phyloP scores from a whole-genome alignment of 2,888 invertebrate genomes.

The Epinotia bilunana region DNA sequence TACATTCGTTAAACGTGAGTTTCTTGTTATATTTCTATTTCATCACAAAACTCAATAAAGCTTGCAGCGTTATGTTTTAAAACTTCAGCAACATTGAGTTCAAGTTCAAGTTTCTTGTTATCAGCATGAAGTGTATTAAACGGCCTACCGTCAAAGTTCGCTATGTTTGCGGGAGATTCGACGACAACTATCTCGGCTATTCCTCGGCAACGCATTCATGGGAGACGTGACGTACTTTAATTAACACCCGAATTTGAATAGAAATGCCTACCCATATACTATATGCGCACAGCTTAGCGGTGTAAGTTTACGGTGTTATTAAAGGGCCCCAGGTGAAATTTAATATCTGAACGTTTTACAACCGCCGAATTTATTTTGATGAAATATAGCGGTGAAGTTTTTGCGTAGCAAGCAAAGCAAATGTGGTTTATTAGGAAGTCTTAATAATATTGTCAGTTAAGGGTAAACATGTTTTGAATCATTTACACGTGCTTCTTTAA shows the following conservation, averaged over 20 bases:
- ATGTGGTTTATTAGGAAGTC: slow-evolving; percentile 6
- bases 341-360: slow-evolving; percentile 42
- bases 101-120: slow-evolving; percentile 47
- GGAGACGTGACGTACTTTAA: slow-evolving; percentile 55
- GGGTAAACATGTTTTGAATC: slow-evolving; percentile 28
- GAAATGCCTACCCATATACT: slow-evolving; percentile 50
- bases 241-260: slow-evolving; percentile 59
- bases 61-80: neutral
- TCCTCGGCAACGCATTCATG: slow-evolving; percentile 37
- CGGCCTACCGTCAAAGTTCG: slow-evolving; percentile 22
- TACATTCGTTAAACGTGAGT: slow-evolving; percentile 1
- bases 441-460: slow-evolving; percentile 2
- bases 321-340: slow-evolving; percentile 44
- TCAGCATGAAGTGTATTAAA: slow-evolving; percentile 23
- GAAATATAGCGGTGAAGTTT: slow-evolving; percentile 24
- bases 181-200: slow-evolving; percentile 45
- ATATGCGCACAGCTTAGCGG: slow-evolving; percentile 36
- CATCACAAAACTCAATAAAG: neutral
- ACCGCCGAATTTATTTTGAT: slow-evolving; percentile 29
- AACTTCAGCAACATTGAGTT: slow-evolving; percentile 12
- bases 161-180: slow-evolving; percentile 23
- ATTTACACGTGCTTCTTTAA: slow-evolving; percentile 40
- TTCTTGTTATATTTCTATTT: neutral
- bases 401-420: slow-evolving; percentile 6
- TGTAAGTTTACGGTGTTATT: slow-evolving; percentile 42